Base-by-base conservation (phyloP, 2,113 vertebrate species). In the Pterophyllum scalare region DNA sequence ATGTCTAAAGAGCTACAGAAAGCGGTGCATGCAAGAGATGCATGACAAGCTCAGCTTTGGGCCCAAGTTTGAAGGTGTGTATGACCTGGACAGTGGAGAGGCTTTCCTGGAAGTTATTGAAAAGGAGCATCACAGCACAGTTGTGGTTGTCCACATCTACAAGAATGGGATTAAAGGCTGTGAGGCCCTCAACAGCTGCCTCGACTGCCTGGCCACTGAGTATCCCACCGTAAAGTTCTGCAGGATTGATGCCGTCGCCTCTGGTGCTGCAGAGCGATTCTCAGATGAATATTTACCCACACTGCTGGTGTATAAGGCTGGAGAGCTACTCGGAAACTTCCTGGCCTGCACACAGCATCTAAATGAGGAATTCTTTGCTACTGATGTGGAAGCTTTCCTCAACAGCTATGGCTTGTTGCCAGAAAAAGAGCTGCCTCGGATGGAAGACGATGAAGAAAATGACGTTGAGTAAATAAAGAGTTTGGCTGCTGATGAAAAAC, bases 1-100 rank as follows among this genome's bases (percentile, higher is more conserved):
- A 0, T 97, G 97, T 89, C 93, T 99, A n/a, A 97, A 96, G 74
- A 96, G 96, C 84, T 99, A 99, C 88, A 97, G 98, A 38, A 96
- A 95, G 64, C 96, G 95, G 24, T 98, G 98, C 87, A 99, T 99
- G 98, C 96, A 97, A 93, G 97, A 98, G 59, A 99, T 99, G 98
- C 98, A 98, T 33, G 97, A 98, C 87, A 95, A 96, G 83, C 94
- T 99, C 91, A 99, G 98, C 87, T 98, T 99, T 14, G 98, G 98
- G 79, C 98, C 98, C 0, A 96, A 93, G 79, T 98, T 99, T 0
- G 97, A 97, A 43, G 95, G 95, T 3, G 90, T 99, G 38, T 96
- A 96, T 0, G 98, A 99, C 89, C 95, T 99, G 75, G 96, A 97
- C 76, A 97, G 93, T 0, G 97, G 98, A 8, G 97, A 99, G 81